Conservation (phyloP, 2,888 invertebrate genomes). For the Epirrhoe tristata region DNA sequence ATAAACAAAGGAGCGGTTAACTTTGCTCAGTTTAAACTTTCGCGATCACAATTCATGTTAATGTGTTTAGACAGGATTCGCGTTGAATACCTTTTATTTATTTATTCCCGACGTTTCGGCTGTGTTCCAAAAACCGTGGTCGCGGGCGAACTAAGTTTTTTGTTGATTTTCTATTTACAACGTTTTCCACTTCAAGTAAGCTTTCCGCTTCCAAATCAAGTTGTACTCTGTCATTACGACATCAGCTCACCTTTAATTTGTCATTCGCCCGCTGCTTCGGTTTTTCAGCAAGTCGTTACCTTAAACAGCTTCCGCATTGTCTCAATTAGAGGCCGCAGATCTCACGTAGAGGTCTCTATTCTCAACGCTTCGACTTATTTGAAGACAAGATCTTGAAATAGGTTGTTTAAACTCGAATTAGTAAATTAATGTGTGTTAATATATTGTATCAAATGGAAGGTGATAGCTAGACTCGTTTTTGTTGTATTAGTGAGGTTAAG, state of each 20-base stretch:
- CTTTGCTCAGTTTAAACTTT: not conserved
- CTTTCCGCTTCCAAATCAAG: conserved; percentile 10
- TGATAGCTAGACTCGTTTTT: no score
- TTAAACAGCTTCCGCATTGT: conserved; percentile 30
- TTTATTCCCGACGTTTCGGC: no score
- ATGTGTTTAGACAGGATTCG: no score
- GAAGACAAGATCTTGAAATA: not conserved
- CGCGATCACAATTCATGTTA: no score
- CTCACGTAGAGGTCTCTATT: conserved; percentile 32
- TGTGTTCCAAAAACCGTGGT: no score
- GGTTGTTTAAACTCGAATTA: no score
- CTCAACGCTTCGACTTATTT: not conserved
- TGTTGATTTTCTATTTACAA: not conserved
- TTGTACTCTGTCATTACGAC: conserved; percentile 14
- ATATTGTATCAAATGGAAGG: no score
- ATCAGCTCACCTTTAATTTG: conserved; percentile 23
- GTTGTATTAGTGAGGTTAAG: no score
- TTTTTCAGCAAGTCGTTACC: conserved; percentile 39
- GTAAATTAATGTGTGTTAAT: no score
- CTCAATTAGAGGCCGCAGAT: conserved; percentile 38
- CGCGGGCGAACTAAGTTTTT: no score
- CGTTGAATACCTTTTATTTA: no score
- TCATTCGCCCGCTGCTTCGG: conserved; percentile 28
- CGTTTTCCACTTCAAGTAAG: not conserved
- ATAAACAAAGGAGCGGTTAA: not conserved